Evolutionary conservation across 2,888 invertebrate genomes (phyloP).

Genomic region (Plemyria rubiginata): DNA sequence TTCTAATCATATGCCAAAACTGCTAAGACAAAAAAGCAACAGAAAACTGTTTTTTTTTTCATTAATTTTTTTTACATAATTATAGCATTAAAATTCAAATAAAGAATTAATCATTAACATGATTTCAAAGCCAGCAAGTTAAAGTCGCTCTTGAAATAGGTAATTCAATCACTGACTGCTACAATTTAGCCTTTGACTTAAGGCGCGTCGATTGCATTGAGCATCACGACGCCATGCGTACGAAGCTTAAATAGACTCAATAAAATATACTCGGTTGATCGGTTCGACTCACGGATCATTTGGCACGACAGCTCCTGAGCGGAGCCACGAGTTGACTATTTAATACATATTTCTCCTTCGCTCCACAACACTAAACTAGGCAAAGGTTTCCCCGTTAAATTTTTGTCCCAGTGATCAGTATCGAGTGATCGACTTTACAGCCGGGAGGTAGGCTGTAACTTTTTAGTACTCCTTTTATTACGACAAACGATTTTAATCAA

Average conservation of each 20-base stretch:
- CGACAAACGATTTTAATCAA: conserved; percentile 85
- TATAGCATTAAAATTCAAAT: not conserved
- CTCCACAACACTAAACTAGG: conserved; percentile 55
- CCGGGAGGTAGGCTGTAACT: conserved; percentile 75
- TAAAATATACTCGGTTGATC: conserved; percentile 69
- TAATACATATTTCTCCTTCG: conserved; percentile 70
- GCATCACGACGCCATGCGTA: conserved; percentile 29
- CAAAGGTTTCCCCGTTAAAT: conserved; percentile 66
- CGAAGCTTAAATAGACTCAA: conserved; percentile 50
- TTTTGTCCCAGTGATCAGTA: conserved; percentile 78
- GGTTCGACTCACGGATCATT: conserved; percentile 72
- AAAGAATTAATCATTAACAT: not conserved
- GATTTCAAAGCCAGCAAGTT: not conserved
- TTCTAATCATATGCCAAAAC: too few relatives aligned
- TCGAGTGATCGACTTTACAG: conserved; percentile 81
- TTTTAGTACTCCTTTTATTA: conserved; percentile 83
- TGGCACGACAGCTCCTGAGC: conserved; percentile 46
- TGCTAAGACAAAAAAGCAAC: too few relatives aligned
- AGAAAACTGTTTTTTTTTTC: too few relatives aligned
- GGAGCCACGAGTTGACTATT: conserved; percentile 49
- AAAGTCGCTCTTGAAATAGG: not conserved
- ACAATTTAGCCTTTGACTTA: not conserved
- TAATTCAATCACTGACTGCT: not conserved
- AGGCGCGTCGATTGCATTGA: conserved; percentile 4
- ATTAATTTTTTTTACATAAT: too few relatives aligned